A percentile compares a stretch with the other conserved stretches of the same genome.
Evolutionary conservation across 1,140 invertebrate species (phyloP).

Genomic region (Steinernema khuongi): DNA sequence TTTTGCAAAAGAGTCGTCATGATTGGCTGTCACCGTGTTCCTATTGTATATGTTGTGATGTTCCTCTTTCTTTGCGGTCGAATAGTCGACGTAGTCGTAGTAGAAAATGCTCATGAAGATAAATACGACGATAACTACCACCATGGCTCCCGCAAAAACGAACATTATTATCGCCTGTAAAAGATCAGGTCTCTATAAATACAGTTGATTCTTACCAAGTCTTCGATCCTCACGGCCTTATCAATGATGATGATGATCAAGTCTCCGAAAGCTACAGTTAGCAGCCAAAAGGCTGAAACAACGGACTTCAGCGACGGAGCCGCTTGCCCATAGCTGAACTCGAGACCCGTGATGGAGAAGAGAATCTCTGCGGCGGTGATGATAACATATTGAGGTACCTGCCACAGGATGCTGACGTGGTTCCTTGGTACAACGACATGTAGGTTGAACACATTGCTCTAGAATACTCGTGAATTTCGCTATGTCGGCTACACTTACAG

Average conservation of each 20-base stretch:
- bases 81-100: constrained; percentile 25
- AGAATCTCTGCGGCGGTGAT: constrained; percentile 31
- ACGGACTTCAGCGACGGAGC: constrained; percentile 26
- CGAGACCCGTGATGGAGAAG: constrained; percentile 30
- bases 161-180: constrained; percentile 22
- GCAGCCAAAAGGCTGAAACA: constrained; percentile 19
- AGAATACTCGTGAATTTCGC: neutral
- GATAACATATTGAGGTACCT: constrained; percentile 24
- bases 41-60: constrained; percentile 12
- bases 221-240: neutral
- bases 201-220: constrained; percentile 5
- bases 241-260: constrained; percentile 21
- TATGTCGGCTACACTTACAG: neutral
- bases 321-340: constrained; percentile 25
- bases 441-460: neutral
- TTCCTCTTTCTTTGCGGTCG: neutral
- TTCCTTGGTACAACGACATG: neutral
- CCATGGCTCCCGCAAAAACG: constrained; percentile 21
- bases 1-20: neutral
- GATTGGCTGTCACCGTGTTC: neutral
- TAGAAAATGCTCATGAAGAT: constrained; percentile 25
- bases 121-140: constrained; percentile 19
- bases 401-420: constrained; percentile 24
- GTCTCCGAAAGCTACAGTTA: constrained; percentile 23
- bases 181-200: neutral